These are phyloP conservation scores for Valencia hispanica DNA, from an alignment of 2,797 vertebrate genomes.

Conservation along the genomic window DNA sequence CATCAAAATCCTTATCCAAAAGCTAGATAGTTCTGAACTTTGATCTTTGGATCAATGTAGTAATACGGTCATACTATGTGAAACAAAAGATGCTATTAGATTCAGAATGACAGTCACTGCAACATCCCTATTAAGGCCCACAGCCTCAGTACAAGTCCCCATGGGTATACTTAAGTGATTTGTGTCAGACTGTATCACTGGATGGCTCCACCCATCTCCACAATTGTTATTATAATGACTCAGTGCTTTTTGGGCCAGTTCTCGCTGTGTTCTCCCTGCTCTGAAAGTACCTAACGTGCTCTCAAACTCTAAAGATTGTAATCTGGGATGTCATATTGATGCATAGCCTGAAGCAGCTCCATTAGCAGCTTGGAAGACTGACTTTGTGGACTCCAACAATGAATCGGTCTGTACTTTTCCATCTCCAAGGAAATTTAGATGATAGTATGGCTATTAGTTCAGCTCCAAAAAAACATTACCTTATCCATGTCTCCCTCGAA, in stretches of 20 bases:
- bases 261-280: conserved; percentile 55
- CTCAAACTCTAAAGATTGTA: conserved; percentile 72
- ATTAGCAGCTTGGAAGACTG: conserved; percentile 64
- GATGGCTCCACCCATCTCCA: conserved; percentile 55
- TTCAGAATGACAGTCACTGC: conserved; percentile 21
- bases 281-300: conserved; percentile 74
- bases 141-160: conserved; percentile 21
- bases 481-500: conserved; percentile 31
- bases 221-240: conserved; percentile 76
- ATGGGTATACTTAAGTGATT: conserved; percentile 35
- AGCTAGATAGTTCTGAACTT: background rate
- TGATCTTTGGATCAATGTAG: background rate
- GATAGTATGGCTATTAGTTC: conserved; percentile 57
- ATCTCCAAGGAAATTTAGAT: conserved; percentile 60
- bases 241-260: conserved; percentile 70
- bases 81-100: conserved; percentile 12
- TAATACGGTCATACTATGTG: background rate
- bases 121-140: conserved; percentile 25
- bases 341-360: conserved; percentile 69
- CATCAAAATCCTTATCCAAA: background rate
- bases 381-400: conserved; percentile 63
- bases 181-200: conserved; percentile 40
- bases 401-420: conserved; percentile 61
- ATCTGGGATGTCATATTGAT: conserved; percentile 78
- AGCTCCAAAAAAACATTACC: conserved; percentile 50